Conservation (phyloP, 2,888 invertebrate genomes). For the Criorhina ranunculi region DNA sequence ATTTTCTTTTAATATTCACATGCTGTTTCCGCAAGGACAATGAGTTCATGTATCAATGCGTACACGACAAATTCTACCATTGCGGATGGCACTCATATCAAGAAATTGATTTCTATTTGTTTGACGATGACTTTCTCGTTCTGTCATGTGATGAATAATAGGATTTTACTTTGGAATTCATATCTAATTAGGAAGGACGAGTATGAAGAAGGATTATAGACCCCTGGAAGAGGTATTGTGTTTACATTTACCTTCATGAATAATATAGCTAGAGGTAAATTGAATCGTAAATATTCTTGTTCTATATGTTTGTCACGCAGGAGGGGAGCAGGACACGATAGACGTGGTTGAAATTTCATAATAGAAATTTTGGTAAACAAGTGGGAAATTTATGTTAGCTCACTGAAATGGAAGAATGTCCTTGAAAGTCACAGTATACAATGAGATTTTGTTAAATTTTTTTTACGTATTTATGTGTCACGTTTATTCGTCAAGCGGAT, state of each 20-base stretch:
- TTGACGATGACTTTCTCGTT: background rate
- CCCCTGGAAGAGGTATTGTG: background rate
- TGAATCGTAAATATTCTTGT: conserved; percentile 22
- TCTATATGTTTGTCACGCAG: conserved; percentile 24
- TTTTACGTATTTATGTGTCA: too few species aligned
- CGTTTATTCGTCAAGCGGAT: too few species aligned
- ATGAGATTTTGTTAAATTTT: too few species aligned
- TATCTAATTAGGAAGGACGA: conserved; percentile 25
- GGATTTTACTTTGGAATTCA: conserved; percentile 7
- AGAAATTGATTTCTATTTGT: conserved; percentile 14
- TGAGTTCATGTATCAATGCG: conserved; percentile 12
- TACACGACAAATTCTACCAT: conserved; percentile 38
- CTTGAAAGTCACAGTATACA: too few species aligned
- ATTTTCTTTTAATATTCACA: conserved; percentile 40
- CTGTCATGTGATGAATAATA: conserved; percentile 4
- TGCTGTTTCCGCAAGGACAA: conserved; percentile 35
- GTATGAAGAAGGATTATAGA: conserved; percentile 1
- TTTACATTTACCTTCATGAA: conserved; percentile 54
- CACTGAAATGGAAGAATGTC: background rate
- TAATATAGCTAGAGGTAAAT: conserved; percentile 40
- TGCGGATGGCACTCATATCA: background rate
- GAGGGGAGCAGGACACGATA: background rate
- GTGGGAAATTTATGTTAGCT: background rate
- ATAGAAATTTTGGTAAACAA: background rate
- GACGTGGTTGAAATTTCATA: conserved; percentile 19